These are phyloP conservation scores for Tiliqua scincoides DNA, from an alignment of 2,113 vertebrate genomes.

Conservation along the genomic window DNA sequence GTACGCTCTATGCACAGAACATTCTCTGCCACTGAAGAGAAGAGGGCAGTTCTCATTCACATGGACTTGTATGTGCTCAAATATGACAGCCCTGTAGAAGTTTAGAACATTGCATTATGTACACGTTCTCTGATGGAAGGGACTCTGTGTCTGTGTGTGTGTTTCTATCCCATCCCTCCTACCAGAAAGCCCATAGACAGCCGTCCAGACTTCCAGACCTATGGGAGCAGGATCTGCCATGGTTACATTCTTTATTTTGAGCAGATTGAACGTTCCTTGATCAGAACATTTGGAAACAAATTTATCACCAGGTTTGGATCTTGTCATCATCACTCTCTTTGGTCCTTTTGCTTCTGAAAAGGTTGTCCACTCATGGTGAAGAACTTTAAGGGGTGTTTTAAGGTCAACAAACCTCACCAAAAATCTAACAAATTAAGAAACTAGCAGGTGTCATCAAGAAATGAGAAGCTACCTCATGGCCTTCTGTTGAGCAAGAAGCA, in stretches of 20 bases:
- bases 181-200: background rate
- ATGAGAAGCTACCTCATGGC: background rate
- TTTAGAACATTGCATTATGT: background rate
- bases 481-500: background rate
- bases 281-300: background rate
- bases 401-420: background rate
- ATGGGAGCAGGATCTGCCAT: background rate
- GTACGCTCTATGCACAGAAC: background rate
- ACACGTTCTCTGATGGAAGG: background rate
- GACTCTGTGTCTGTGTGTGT: background rate
- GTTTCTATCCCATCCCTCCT: background rate
- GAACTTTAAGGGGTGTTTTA: background rate
- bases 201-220: background rate
- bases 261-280: background rate
- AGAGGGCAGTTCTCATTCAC: background rate
- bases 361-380: background rate
- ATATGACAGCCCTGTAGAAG: too few species aligned
- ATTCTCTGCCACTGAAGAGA: background rate
- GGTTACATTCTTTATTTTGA: background rate
- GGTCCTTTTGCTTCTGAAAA: background rate
- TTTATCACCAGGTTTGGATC: background rate
- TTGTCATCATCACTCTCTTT: background rate
- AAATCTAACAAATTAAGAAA: background rate
- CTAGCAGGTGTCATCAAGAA: background rate
- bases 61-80: background rate